Evolutionary conservation across 1,140 invertebrate species (phyloP).

Genomic region (Episyrphus balteatus): DNA sequence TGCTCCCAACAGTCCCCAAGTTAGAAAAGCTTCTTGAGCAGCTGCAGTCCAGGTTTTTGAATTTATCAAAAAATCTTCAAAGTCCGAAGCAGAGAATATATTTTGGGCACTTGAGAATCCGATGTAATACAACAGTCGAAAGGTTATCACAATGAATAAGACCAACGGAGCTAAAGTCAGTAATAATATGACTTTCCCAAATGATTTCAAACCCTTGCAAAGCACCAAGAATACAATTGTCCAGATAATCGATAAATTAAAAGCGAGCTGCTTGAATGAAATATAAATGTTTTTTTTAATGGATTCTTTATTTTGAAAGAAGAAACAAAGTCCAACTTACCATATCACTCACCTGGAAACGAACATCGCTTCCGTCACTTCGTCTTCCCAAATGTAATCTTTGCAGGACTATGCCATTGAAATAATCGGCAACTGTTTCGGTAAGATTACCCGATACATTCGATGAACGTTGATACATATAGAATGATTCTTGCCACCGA

Average conservation of each 20-base stretch:
- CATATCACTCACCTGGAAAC: constrained; percentile 33
- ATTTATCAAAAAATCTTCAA: constrained; percentile 75
- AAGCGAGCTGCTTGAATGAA: constrained; percentile 54
- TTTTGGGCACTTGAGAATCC: constrained; percentile 51
- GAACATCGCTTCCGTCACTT: constrained; percentile 15
- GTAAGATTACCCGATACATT: constrained; percentile 48
- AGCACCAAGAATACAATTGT: constrained; percentile 80
- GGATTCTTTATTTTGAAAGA: neutral
- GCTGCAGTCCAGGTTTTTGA: constrained; percentile 80
- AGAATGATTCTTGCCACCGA: constrained; percentile 67
- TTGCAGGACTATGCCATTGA: constrained; percentile 69
- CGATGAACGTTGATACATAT: constrained; percentile 42
- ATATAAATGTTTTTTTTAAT: neutral
- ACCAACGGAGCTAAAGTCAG: constrained; percentile 21
- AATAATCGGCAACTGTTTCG: constrained; percentile 72
- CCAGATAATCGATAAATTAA: constrained; percentile 83
- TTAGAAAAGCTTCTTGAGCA: constrained; percentile 75
- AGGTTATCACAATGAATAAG: constrained; percentile 16
- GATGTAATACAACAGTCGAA: neutral
- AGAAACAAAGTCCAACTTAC: constrained; percentile 15
- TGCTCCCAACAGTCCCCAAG: constrained; percentile 79
- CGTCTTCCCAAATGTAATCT: constrained; percentile 48
- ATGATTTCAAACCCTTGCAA: constrained; percentile 75
- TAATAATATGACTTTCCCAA: constrained; percentile 57
- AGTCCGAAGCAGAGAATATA: constrained; percentile 63